phyloP scores from a whole-genome alignment of 2,797 vertebrate genomes.

The Phrynocephalus forsythii region DNA sequence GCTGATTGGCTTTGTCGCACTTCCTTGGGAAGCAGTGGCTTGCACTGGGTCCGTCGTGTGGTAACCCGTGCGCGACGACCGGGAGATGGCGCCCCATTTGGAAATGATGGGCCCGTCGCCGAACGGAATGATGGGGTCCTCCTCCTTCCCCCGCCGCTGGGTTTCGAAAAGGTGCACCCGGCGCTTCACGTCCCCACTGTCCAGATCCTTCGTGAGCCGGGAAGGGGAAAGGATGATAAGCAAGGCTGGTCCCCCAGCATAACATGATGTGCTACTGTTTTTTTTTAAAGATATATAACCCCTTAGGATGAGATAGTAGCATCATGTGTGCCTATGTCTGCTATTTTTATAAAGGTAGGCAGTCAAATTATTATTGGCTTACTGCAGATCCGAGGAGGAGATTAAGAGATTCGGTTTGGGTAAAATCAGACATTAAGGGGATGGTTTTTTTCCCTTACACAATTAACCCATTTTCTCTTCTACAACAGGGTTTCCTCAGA shows the following conservation, averaged over 20 bases:
- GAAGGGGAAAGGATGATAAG: not conserved
- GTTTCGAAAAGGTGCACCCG: slow-evolving; percentile 90
- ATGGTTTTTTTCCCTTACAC: too few relatives aligned
- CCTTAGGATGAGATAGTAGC: too few relatives aligned
- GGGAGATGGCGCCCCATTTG: slow-evolving; percentile 97
- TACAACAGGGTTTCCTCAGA: too few relatives aligned
- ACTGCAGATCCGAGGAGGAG: too few relatives aligned
- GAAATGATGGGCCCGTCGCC: slow-evolving; percentile 97
- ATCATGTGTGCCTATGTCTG: too few relatives aligned
- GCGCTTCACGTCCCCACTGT: slow-evolving; percentile 84
- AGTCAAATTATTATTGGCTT: too few relatives aligned
- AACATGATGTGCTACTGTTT: not conserved
- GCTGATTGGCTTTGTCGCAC: slow-evolving; percentile 89
- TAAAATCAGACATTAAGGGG: too few relatives aligned
- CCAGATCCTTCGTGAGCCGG: slow-evolving; percentile 76
- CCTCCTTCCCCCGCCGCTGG: slow-evolving; percentile 90
- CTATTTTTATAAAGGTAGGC: too few relatives aligned
- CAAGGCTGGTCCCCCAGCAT: too few relatives aligned
- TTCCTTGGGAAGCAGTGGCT: slow-evolving; percentile 93
- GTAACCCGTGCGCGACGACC: slow-evolving; percentile 92
- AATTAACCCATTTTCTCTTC: too few relatives aligned
- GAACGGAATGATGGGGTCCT: slow-evolving; percentile 97
- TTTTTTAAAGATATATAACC: too few relatives aligned
- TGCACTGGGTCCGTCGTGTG: slow-evolving; percentile 94
- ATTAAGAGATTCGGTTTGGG: too few relatives aligned